Evolutionary conservation across 2,797 vertebrate species (phyloP).

Genomic region (Lemur catta): DNA sequence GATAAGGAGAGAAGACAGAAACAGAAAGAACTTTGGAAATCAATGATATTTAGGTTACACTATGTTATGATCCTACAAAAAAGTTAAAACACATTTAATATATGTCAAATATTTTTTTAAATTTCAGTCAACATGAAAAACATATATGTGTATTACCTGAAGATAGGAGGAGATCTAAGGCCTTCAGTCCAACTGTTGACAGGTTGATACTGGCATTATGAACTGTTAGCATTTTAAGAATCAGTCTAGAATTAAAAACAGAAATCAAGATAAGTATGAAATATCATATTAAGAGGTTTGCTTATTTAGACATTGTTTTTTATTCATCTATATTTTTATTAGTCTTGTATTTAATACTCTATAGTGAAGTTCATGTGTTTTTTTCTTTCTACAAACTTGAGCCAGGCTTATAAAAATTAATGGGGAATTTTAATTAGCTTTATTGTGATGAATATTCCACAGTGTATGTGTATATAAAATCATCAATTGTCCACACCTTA

Average conservation of each 20-base stretch:
- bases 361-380: neutral
- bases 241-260: conserved; percentile 85
- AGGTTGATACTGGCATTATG: conserved; percentile 86
- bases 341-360: neutral
- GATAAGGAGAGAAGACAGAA: neutral
- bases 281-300: neutral
- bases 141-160: conserved; percentile 87
- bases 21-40: neutral
- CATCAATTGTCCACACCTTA: neutral
- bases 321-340: neutral
- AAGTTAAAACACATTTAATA: neutral
- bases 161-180: conserved; percentile 91
- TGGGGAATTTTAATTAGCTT: neutral
- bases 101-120: neutral
- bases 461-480: neutral
- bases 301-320: neutral
- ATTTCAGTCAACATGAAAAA: conserved; percentile 44
- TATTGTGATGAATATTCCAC: neutral
- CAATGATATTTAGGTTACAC: neutral
- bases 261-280: neutral
- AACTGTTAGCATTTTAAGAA: conserved; percentile 90
- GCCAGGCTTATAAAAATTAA: neutral
- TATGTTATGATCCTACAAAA: neutral
- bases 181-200: conserved; percentile 88
- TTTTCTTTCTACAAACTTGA: neutral